phyloP scores from a whole-genome alignment of 1,140 invertebrate genomes.

The Cyclina sinensis region DNA sequence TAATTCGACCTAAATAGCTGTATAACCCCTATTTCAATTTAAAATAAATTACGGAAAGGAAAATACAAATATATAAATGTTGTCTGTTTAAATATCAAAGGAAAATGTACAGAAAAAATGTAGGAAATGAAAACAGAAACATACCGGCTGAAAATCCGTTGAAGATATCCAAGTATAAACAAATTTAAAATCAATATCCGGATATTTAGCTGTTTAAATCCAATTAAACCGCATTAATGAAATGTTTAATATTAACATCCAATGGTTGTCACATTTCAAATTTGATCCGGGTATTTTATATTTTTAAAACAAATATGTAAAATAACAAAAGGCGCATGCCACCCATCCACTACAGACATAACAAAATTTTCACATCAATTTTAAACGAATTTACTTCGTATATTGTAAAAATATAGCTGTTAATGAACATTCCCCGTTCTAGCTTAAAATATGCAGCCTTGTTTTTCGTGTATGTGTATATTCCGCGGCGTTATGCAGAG shows the following conservation, averaged over 20 bases:
- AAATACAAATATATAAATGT: too few species aligned
- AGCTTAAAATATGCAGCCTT: slow-evolving; percentile 17
- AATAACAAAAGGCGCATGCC: background rate
- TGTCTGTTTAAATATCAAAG: too few species aligned
- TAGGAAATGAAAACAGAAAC: background rate
- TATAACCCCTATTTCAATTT: too few species aligned
- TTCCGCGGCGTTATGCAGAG: slow-evolving; percentile 45
- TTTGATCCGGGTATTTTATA: background rate
- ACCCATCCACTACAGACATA: background rate
- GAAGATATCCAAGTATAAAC: slow-evolving; percentile 1
- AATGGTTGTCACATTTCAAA: slow-evolving; percentile 11
- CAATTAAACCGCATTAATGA: background rate
- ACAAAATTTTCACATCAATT: background rate
- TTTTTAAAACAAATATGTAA: background rate
- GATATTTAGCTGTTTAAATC: background rate
- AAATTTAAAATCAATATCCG: slow-evolving; percentile 13
- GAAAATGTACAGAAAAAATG: too few species aligned
- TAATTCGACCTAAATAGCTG: too few species aligned
- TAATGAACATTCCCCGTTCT: background rate
- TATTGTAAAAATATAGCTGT: background rate
- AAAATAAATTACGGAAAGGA: too few species aligned
- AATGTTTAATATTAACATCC: slow-evolving; percentile 7
- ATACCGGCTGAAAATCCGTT: slow-evolving; percentile 27
- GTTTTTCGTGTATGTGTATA: slow-evolving; percentile 31
- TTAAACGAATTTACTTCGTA: background rate